phyloP scores from a whole-genome alignment of 2,113 vertebrate species.

The Rattus norvegicus region GRCr8 NC_086020.1:84871001-84871500 shows the following conservation, averaged over 20 bases:
- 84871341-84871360: not conserved
- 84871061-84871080: not conserved
- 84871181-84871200: not conserved
- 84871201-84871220: not conserved
- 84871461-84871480: not conserved
- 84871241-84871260: too few species aligned
- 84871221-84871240: not conserved
- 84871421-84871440: not conserved
- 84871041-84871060: not conserved
- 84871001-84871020: not conserved
- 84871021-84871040: too few species aligned
- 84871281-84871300: not conserved
- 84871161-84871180: not conserved
- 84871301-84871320: not conserved
- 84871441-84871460: conserved; percentile 4
- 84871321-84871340: not conserved
- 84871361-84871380: conserved; percentile 36
- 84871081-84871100: not conserved
- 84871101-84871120: not conserved
- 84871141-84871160: not conserved
- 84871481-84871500: not conserved
- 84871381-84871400: not conserved
- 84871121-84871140: not conserved
- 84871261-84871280: too few species aligned
- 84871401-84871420: not conserved